Evolutionary conservation across 2,888 invertebrate species (phyloP).

Genomic region (Ceriagrion tenellum): DNA sequence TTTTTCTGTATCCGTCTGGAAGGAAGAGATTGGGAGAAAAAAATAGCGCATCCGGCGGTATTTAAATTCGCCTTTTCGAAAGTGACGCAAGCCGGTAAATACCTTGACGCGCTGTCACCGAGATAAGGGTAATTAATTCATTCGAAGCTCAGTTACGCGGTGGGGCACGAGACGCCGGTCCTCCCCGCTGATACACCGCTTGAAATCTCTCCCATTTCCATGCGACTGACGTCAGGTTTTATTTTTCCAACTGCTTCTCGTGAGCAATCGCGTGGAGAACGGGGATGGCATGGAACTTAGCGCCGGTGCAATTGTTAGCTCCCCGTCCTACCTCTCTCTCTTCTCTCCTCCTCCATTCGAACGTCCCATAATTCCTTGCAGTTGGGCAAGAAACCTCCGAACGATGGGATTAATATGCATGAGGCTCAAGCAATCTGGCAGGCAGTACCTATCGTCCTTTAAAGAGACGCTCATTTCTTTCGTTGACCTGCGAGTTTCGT

Average conservation of each 20-base stretch:
- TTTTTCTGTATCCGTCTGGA: neutral
- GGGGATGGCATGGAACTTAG: neutral
- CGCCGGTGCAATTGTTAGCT: neutral
- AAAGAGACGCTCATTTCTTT: neutral
- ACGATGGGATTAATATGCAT: neutral
- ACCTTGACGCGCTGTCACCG: neutral
- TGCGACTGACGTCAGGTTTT: neutral
- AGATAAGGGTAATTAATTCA: conserved; percentile 4
- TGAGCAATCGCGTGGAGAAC: neutral
- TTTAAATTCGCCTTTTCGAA: neutral
- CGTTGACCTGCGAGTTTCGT: neutral
- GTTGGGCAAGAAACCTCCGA: neutral
- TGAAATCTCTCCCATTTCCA: neutral
- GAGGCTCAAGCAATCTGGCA: neutral
- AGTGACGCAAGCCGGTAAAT: neutral
- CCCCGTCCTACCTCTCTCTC: neutral
- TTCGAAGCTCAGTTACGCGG: neutral
- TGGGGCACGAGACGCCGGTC: neutral
- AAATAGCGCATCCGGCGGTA: neutral
- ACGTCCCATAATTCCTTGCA: neutral
- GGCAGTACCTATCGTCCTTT: neutral
- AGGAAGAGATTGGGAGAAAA: neutral
- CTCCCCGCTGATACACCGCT: neutral
- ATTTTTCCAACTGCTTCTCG: neutral
- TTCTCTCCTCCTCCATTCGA: too few relatives aligned